These are phyloP conservation scores for Musca vetustissima DNA, from an alignment of 1,140 invertebrate genomes.

Conservation along the genomic window DNA sequence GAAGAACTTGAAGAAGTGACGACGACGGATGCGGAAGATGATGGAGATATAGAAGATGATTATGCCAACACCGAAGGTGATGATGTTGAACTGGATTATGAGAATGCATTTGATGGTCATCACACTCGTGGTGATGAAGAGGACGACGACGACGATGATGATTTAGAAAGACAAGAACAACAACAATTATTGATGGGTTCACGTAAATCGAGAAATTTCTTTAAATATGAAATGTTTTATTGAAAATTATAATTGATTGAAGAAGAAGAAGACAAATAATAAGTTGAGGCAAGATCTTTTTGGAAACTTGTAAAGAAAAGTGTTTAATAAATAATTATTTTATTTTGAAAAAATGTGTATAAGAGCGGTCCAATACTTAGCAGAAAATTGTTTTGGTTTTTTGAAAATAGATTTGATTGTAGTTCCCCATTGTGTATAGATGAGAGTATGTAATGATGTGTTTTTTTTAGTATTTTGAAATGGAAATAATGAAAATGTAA, in stretches of 20 bases:
- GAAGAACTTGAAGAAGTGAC: too few species aligned
- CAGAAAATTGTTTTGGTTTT: neutral
- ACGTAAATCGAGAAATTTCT: constrained; percentile 12
- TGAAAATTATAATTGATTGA: neutral
- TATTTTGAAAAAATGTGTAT: neutral
- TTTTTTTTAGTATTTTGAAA: too few species aligned
- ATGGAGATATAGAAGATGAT: neutral
- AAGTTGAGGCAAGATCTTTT: too few species aligned
- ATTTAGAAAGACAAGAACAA: constrained; percentile 11
- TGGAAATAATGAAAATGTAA: too few species aligned
- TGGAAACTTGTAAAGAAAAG: too few species aligned
- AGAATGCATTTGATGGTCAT: too few species aligned
- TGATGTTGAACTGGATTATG: too few species aligned
- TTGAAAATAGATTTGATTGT: neutral
- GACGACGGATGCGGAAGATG: neutral
- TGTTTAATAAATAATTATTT: too few species aligned
- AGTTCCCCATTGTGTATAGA: too few species aligned
- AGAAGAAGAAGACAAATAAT: neutral
- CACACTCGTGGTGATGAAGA: neutral
- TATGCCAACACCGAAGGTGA: too few species aligned
- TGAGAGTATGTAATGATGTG: too few species aligned
- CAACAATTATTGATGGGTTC: constrained; percentile 8
- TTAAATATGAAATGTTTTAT: constrained; percentile 25
- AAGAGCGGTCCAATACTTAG: neutral
- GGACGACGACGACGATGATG: neutral